Conservation (phyloP, 1,140 invertebrate genomes). For the Rhysida immarginata region DNA sequence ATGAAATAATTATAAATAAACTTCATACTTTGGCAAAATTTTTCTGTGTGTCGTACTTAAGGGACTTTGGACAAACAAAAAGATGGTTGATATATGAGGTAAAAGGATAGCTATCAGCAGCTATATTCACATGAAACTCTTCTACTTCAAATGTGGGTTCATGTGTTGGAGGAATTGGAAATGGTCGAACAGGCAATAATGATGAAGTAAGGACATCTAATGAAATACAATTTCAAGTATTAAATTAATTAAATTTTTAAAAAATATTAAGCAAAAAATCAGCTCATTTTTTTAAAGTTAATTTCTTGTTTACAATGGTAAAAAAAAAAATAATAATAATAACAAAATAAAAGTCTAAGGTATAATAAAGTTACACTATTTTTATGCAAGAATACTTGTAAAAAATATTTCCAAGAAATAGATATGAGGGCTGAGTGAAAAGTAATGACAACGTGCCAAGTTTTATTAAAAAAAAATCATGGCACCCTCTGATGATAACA, state of each 20-base stretch:
- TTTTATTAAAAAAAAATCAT: no score
- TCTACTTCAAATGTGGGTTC: constrained; percentile 63
- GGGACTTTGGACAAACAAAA: constrained; percentile 69
- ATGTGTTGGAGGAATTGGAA: constrained; percentile 51
- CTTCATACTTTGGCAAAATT: constrained; percentile 43
- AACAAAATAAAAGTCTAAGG: no score
- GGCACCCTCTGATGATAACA: no score
- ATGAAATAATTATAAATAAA: no score
- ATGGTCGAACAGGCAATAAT: constrained; percentile 61
- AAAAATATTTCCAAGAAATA: no score
- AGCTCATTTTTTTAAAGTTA: no score
- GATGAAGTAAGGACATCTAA: constrained; percentile 63
- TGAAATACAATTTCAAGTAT: constrained; percentile 15
- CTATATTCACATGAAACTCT: constrained; percentile 56
- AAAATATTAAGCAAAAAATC: not conserved
- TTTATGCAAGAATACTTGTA: no score
- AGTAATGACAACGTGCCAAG: no score
- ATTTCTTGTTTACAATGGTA: no score
- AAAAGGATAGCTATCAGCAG: constrained; percentile 56
- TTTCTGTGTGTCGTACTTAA: constrained; percentile 87
- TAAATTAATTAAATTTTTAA: not conserved
- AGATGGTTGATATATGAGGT: constrained; percentile 70
- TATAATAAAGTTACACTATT: no score
- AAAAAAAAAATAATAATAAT: no score
- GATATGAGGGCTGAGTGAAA: no score